These are phyloP conservation scores for Phoebastria nigripes DNA, from an alignment of 2,797 vertebrate species.

Conservation along the genomic window DNA sequence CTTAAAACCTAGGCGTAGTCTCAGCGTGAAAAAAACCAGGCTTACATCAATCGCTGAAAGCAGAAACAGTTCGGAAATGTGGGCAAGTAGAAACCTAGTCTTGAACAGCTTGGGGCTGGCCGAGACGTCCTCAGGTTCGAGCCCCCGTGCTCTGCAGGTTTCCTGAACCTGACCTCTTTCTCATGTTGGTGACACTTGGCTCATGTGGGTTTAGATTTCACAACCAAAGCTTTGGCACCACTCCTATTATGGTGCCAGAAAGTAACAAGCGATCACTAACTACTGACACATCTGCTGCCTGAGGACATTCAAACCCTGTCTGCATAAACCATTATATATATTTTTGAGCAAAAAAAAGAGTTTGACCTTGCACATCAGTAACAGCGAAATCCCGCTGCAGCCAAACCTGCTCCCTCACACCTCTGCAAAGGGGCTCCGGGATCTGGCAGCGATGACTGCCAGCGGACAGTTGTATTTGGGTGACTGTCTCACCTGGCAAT, in stretches of 20 bases:
- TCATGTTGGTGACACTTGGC: neutral
- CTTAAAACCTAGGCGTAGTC: neutral
- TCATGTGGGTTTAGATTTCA: neutral
- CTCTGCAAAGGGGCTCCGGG: neutral
- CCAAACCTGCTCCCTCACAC: neutral
- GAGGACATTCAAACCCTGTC: neutral
- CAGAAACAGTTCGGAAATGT: accelerated
- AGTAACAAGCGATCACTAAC: neutral
- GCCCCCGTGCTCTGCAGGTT: neutral
- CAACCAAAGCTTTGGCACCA: neutral
- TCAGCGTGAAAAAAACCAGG: neutral
- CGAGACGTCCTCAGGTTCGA: accelerated
- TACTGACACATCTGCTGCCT: slow-evolving; percentile 35
- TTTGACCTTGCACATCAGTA: neutral
- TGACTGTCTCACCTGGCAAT: neutral
- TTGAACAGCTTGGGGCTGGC: neutral
- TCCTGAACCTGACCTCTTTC: neutral
- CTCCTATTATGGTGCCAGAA: neutral
- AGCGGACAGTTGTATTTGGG: neutral
- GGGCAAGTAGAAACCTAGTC: neutral
- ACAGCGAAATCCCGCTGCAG: neutral
- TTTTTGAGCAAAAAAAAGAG: neutral
- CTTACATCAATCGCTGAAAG: neutral
- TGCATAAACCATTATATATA: neutral
- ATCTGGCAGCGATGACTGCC: neutral